Percentiles rank a stretch among this genome's conserved stretches.
Conservation (phyloP, 2,888 invertebrate genomes). For the Nudaria mundana region DNA sequence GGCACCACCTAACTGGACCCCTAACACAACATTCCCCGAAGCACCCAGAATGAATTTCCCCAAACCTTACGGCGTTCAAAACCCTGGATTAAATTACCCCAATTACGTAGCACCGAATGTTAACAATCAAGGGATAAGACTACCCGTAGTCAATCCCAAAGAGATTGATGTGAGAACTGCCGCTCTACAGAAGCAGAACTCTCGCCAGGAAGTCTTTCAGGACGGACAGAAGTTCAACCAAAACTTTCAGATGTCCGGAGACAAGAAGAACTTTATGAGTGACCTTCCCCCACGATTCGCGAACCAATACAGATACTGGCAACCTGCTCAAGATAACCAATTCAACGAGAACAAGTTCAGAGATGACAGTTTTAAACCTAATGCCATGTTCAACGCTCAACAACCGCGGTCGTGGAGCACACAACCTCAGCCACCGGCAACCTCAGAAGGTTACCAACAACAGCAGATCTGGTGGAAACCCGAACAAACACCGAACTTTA, state of each 20-base stretch:
- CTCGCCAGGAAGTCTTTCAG: constrained; percentile 62
- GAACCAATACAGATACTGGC: constrained; percentile 73
- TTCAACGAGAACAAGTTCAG: constrained; percentile 64
- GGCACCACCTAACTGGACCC: constrained; percentile 42
- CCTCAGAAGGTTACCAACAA: constrained; percentile 47
- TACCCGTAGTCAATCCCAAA: constrained; percentile 76
- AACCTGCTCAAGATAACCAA: constrained; percentile 59
- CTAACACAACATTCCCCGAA: constrained; percentile 37
- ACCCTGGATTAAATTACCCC: constrained; percentile 52
- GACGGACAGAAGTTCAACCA: constrained; percentile 62
- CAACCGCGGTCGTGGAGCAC: constrained; percentile 42
- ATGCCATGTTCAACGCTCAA: constrained; percentile 35
- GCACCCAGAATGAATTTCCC: constrained; percentile 53
- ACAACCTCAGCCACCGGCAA: constrained; percentile 22
- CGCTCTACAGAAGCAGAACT: constrained; percentile 71
- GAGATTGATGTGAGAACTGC: constrained; percentile 77
- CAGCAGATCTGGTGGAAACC: constrained; percentile 64
- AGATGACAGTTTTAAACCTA: constrained; percentile 53
- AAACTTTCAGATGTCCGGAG: constrained; percentile 64
- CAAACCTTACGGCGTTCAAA: constrained; percentile 63
- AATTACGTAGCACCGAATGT: constrained; percentile 39
- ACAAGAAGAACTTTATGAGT: constrained; percentile 70
- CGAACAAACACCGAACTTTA: constrained; percentile 47
- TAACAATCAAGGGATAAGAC: constrained; percentile 54
- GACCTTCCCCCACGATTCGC: constrained; percentile 73